These are phyloP conservation scores for Microtus ochrogaster DNA, from an alignment of 2,113 vertebrate genomes.

Conservation along the genomic window DNA sequence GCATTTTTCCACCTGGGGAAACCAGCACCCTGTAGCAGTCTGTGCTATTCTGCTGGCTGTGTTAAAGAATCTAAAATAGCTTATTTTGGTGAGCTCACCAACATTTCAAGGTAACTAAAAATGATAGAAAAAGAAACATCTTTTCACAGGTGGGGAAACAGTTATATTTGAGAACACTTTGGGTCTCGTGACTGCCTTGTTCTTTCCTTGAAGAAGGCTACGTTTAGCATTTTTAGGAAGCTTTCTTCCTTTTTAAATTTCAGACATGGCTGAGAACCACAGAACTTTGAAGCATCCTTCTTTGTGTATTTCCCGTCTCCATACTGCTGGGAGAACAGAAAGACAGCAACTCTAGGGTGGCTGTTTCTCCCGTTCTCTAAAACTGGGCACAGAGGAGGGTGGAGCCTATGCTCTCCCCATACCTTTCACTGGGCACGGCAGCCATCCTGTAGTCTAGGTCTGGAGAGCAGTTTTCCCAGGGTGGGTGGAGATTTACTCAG, in stretches of 20 bases:
- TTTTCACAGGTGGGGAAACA: conserved; percentile 2
- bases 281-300: background rate
- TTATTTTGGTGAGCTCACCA: conserved; percentile 81
- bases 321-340: background rate
- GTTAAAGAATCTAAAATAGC: conserved; percentile 79
- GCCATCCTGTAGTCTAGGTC: background rate
- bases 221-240: conserved; percentile 11
- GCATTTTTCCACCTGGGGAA: conserved; percentile 55
- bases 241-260: conserved; percentile 15
- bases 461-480: background rate
- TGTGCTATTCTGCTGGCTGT: conserved; percentile 60
- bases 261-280: background rate
- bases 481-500: background rate
- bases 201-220: background rate
- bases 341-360: background rate
- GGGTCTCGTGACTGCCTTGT: conserved; percentile 28
- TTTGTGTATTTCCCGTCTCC: background rate
- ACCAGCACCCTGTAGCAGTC: conserved; percentile 58
- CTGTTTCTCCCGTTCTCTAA: background rate
- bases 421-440: conserved; percentile 86
- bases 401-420: background rate
- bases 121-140: conserved; percentile 79
- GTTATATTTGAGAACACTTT: conserved; percentile 74
- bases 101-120: conserved; percentile 77
- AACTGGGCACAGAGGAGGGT: background rate